phyloP scores from a whole-genome alignment of 2,113 vertebrate genomes.

The Donacobius atricapilla region DNA sequence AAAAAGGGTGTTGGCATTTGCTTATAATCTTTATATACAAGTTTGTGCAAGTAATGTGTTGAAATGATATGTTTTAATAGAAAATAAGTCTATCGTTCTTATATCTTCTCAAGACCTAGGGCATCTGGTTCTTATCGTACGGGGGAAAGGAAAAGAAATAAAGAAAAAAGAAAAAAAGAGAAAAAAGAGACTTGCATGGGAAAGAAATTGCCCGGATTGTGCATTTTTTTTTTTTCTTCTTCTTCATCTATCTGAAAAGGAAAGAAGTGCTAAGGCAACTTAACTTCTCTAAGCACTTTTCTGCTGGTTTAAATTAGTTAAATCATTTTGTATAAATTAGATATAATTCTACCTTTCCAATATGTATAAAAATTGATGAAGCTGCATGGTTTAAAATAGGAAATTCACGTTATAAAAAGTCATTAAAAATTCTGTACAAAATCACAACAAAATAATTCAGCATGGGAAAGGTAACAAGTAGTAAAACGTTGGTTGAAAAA shows the following conservation, averaged over 20 bases:
- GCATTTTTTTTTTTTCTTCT: conserved; percentile 64
- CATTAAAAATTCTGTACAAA: conserved; percentile 94
- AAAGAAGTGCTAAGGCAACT: conserved; percentile 89
- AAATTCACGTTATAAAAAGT: conserved; percentile 91
- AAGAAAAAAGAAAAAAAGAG: background rate
- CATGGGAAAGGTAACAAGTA: conserved; percentile 88
- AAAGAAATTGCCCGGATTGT: conserved; percentile 76
- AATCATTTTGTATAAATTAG: conserved; percentile 87
- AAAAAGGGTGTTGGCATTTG: conserved; percentile 78
- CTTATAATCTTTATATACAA: conserved; percentile 77
- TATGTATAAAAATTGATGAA: conserved; percentile 89
- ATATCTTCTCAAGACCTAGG: conserved; percentile 58
- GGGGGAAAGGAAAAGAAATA: background rate
- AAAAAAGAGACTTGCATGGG: conserved; percentile 57
- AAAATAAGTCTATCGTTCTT: conserved; percentile 68
- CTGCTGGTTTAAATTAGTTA: conserved; percentile 87
- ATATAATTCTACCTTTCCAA: conserved; percentile 84
- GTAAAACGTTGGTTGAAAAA: conserved; percentile 92
- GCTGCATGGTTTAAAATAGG: conserved; percentile 88
- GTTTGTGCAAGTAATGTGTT: conserved; percentile 77
- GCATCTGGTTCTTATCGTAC: conserved; percentile 56
- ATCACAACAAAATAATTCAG: conserved; percentile 92
- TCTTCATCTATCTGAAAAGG: conserved; percentile 78
- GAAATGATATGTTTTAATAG: conserved; percentile 73
- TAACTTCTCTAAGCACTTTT: conserved; percentile 87